Conservation (phyloP, 2,113 vertebrate genomes). For the Ciconia stormi region DNA sequence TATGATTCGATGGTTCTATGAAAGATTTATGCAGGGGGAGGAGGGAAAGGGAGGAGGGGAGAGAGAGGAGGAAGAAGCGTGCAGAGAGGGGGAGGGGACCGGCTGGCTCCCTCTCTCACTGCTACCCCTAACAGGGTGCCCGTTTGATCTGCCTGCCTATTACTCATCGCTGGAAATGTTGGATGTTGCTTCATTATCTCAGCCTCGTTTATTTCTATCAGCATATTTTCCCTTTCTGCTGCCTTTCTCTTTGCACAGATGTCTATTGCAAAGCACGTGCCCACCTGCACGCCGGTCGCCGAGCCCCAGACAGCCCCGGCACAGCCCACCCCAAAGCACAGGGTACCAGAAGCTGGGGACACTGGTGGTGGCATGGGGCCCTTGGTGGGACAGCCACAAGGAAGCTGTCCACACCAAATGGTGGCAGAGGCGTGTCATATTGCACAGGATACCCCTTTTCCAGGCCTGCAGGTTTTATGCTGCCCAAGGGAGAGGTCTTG, state of each 20-base stretch:
- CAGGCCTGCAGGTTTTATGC: not conserved
- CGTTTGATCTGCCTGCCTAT: slow-evolving; percentile 21
- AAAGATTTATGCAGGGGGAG: slow-evolving; percentile 38
- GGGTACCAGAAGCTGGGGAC: not conserved
- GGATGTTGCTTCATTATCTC: slow-evolving; percentile 31
- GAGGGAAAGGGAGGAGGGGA: not conserved
- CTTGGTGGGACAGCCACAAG: accelerated
- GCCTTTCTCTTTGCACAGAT: not conserved
- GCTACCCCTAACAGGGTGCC: not conserved
- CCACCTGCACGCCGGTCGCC: accelerated
- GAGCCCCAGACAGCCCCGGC: not conserved
- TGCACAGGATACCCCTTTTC: not conserved
- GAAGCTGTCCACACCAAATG: not conserved
- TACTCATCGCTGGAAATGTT: not conserved
- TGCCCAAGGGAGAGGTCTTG: not conserved
- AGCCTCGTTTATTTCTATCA: not conserved
- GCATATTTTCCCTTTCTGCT: not conserved
- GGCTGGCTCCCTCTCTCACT: not conserved
- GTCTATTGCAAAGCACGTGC: not conserved
- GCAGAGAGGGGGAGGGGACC: not conserved
- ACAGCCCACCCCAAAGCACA: not conserved
- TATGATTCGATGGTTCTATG: not conserved
- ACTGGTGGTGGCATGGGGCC: not conserved
- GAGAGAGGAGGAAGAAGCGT: not conserved
- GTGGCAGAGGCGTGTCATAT: not conserved